A percentile compares a stretch with the other conserved stretches of the same genome.
Evolutionary conservation across 2,797 vertebrate species (phyloP).

Genomic region (Pipistrellus nathusii): DNA sequence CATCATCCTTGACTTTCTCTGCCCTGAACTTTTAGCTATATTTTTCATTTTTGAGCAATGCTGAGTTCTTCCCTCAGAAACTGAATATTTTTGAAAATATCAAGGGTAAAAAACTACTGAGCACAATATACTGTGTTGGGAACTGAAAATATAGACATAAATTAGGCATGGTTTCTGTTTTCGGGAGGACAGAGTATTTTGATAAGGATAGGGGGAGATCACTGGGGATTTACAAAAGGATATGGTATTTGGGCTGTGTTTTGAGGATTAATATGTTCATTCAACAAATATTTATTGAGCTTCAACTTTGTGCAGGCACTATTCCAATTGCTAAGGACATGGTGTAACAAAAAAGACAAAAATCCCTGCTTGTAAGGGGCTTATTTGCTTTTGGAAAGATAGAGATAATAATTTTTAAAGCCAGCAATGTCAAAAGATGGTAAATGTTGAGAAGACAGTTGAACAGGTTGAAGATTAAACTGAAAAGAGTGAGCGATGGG

Average conservation of each 20-base stretch:
- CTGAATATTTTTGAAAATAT: neutral
- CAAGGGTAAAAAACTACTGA: neutral
- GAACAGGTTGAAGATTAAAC: neutral
- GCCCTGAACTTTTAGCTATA: neutral
- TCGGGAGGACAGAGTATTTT: slow-evolving; percentile 34
- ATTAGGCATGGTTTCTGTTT: neutral
- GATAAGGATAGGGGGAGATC: neutral
- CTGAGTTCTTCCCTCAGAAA: slow-evolving; percentile 36
- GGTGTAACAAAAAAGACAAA: neutral
- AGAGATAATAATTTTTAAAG: neutral
- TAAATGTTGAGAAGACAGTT: slow-evolving; percentile 40
- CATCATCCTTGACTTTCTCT: neutral
- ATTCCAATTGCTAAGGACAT: neutral
- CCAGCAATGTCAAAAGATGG: slow-evolving; percentile 14
- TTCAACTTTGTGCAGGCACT: neutral
- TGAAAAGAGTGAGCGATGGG: neutral
- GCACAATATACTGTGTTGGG: neutral
- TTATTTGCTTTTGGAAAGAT: neutral
- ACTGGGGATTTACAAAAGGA: slow-evolving; percentile 29
- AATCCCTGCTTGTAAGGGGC: neutral
- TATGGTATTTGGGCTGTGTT: neutral
- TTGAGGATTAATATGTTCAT: neutral
- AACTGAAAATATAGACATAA: neutral
- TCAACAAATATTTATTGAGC: neutral
- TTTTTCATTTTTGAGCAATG: neutral